Base-by-base conservation (phyloP, 2,888 invertebrate species). In the Hetaerina titia region DNA sequence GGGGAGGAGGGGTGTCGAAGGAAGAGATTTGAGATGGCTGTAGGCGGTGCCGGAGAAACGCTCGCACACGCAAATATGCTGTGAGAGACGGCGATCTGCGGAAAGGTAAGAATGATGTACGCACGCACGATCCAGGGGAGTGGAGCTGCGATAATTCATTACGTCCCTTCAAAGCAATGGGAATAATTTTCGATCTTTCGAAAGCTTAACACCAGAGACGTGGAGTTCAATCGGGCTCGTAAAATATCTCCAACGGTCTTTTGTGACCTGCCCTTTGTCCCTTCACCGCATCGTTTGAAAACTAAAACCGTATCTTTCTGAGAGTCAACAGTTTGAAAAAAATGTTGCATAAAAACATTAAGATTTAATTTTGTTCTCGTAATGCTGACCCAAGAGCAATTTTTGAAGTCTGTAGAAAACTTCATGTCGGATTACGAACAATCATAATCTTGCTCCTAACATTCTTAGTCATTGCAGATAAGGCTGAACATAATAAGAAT, bases 1-100 rank as follows among this genome's bases (percentile, higher is more conserved):
- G 13, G 15, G 31, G 25, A 5, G n/a, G 81, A 58, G 19, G 45
- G 64, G 15, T 9, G 90, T 31, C 31, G 64, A 64, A 17, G 17
- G 90, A 45, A 45, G 92, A 92, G 92, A 92, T 92, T 92, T 69
- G 92, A 92, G 92, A 92, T 56, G 92, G 69, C 56, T 64, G 69
- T 69, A 64, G 92, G 92, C 92, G 74, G 25, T 90, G 17, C 90
- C 64, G 90, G n/a, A 45, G 56, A 92, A 31, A 81, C 81, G 31
- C 56, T 92, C 74, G 92, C 69, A 57, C 69, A 74, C 69, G 45
- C 63, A 45, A 92, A 74, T 69, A 64, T 92, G 64, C 56, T 90
- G 57, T 45, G 69, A 45, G 64, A 64, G 64, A 2, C 69, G 19
- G 69, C 69, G 69, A 92, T 74, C 92, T 74, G 74, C 56, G 56